Evolutionary conservation across 2,113 vertebrate species (phyloP).

Genomic region (Bettongia penicillata): DNA sequence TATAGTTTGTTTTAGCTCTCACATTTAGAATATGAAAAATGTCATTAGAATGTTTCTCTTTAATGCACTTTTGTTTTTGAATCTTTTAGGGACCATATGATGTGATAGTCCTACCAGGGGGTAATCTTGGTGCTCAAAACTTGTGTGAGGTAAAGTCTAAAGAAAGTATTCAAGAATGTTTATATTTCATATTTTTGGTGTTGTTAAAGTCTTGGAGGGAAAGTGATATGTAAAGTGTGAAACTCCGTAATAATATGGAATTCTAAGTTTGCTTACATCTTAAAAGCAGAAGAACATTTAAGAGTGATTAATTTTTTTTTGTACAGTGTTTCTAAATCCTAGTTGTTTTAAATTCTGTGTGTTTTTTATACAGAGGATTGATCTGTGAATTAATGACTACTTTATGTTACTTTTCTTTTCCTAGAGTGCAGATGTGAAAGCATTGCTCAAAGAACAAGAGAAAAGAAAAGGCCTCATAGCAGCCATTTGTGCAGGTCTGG

Average conservation of each 20-base stretch:
- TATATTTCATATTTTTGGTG: neutral
- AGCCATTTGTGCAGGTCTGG: slow-evolving; percentile 96
- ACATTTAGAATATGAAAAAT: neutral
- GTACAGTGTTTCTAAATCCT: neutral
- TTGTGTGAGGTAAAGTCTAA: slow-evolving; percentile 91
- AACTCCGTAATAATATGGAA: neutral
- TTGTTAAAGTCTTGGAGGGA: neutral
- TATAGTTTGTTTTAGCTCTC: neutral
- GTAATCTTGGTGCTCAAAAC: slow-evolving; percentile 95
- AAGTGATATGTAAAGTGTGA: neutral
- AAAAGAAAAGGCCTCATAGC: slow-evolving; percentile 95
- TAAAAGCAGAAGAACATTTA: neutral
- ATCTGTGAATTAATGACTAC: accelerated
- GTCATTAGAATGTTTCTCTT: neutral
- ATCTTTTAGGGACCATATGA: slow-evolving; percentile 93
- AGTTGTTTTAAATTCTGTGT: neutral
- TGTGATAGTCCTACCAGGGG: slow-evolving; percentile 95
- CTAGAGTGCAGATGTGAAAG: slow-evolving; percentile 93
- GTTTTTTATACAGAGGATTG: neutral
- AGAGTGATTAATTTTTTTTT: slow-evolving; percentile 14
- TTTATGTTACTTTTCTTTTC: slow-evolving; percentile 38
- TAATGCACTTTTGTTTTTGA: slow-evolving; percentile 27
- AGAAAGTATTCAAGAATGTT: neutral
- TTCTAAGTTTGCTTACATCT: neutral
- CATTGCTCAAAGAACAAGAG: slow-evolving; percentile 95